Conservation (phyloP, 1,140 invertebrate species). For the Ceratina japonica region DNA sequence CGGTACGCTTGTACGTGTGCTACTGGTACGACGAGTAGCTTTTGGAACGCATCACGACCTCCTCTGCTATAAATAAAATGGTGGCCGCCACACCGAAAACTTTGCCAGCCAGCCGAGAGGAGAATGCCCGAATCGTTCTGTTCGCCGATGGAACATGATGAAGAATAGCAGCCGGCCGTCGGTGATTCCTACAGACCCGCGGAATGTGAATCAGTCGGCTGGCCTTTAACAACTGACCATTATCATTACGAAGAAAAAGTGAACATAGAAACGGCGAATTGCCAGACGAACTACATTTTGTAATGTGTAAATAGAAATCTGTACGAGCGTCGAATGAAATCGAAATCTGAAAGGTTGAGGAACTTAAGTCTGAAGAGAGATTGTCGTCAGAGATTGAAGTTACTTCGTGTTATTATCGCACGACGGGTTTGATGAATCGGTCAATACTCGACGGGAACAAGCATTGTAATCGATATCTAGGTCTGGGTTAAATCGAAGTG, state of each 20-base stretch:
- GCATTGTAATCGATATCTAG: constrained; percentile 42
- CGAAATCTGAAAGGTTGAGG: background rate
- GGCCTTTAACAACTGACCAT: background rate
- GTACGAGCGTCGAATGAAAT: background rate
- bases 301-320: background rate
- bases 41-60: constrained; percentile 76
- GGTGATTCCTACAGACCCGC: constrained; percentile 1
- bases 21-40: constrained; percentile 65
- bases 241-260: background rate
- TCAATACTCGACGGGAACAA: background rate
- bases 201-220: constrained; percentile 20
- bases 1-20: constrained; percentile 47
- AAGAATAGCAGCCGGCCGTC: constrained; percentile 24
- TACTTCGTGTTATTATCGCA: background rate
- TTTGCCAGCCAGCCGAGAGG: constrained; percentile 67
- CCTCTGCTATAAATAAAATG: constrained; percentile 78
- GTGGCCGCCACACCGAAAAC: constrained; percentile 67
- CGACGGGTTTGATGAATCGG: constrained; percentile 1
- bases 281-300: background rate
- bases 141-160: constrained; percentile 24
- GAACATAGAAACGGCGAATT: background rate
- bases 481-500: constrained; percentile 36
- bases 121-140: constrained; percentile 59
- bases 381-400: background rate
- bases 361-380: background rate